Base-by-base conservation (phyloP, 2,113 vertebrate species). In the Rhizomys pruinosus region DNA sequence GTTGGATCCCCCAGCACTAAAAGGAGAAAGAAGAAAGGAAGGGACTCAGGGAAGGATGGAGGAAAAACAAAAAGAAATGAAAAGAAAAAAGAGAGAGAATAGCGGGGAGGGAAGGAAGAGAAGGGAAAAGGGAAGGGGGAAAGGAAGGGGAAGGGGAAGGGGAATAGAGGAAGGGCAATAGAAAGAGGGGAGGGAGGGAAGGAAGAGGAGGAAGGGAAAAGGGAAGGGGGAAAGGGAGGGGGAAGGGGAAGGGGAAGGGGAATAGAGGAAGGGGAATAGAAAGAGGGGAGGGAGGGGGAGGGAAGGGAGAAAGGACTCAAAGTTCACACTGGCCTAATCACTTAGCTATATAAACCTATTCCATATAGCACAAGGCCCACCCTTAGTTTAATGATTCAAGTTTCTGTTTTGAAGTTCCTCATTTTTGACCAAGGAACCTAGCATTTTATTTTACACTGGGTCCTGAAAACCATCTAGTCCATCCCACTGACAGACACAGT, bases 261-360 rank as follows among this genome's bases (percentile, higher is more conserved):
- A 32, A 19, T 27, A 42, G 15, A 10, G 7, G 37, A 8, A 37
- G 15, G 42, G 4, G 10, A 32, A 5, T 5, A 3, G 2, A 10
- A 15, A 39, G 5, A 13, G 6, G 1, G 7, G 12, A 1, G 2
- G 5, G 27, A 10, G 29, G 9, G 20, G 25, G 25, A 23, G 9
- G 44, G 29, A 23, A 44, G 7, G 27, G 42, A 16, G n/a, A 25
- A 10, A 59, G 37, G 5, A 2, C 44, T 79, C 39, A 37, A 79
- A 79, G n/a, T 23, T 7, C 8, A 42, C 2, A 20, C 0, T 2
- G 7, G 44, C 5, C 32, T 16, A 12, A 44, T 7, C 55, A 4
- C 3, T n/a, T n/a, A n/a, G n/a, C n/a, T n/a, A 0, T 19, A 27
- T 52, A 72, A 27, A n/a, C 29, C 59, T 39, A 10, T 13, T 1